Conservation (phyloP, 2,797 vertebrate species). For the Gallinago stenura region DNA sequence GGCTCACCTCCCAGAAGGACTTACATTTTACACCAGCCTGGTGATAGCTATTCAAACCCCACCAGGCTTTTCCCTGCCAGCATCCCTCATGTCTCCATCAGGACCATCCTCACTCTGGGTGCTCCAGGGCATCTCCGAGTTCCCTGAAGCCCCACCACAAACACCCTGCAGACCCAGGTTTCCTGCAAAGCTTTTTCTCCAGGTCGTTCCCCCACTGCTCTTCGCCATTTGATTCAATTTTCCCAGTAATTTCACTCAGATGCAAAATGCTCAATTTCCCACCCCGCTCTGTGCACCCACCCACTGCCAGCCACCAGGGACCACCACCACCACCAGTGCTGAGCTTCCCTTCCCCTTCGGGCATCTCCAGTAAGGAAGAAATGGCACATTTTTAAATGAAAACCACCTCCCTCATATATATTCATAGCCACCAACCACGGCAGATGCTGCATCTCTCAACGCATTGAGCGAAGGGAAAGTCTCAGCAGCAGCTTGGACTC, state of each 20-base stretch:
- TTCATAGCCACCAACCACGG: not conserved
- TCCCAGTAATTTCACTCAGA: not conserved
- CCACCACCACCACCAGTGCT: not conserved
- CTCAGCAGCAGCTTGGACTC: not conserved
- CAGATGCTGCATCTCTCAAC: constrained; percentile 17
- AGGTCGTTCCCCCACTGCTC: not conserved
- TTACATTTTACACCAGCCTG: not conserved
- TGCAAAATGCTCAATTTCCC: not conserved
- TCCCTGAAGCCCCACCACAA: not conserved
- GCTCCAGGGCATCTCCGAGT: not conserved
- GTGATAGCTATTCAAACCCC: not conserved
- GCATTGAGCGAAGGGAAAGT: not conserved
- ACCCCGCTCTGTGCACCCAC: too few relatives aligned
- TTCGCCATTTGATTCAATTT: not conserved
- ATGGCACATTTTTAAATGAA: not conserved
- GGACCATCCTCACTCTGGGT: not conserved
- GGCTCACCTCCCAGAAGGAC: not conserved
- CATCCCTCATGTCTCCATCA: accelerated
- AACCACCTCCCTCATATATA: not conserved
- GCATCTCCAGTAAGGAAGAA: not conserved
- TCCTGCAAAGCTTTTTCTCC: not conserved
- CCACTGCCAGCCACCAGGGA: not conserved
- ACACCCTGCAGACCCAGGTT: not conserved
- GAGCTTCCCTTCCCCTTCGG: not conserved
- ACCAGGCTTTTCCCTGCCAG: not conserved